Evolutionary conservation across 2,888 invertebrate species (phyloP), one percentile per base, ranked within the genome.

Genomic region (Oxyteleia sp.): DNA sequence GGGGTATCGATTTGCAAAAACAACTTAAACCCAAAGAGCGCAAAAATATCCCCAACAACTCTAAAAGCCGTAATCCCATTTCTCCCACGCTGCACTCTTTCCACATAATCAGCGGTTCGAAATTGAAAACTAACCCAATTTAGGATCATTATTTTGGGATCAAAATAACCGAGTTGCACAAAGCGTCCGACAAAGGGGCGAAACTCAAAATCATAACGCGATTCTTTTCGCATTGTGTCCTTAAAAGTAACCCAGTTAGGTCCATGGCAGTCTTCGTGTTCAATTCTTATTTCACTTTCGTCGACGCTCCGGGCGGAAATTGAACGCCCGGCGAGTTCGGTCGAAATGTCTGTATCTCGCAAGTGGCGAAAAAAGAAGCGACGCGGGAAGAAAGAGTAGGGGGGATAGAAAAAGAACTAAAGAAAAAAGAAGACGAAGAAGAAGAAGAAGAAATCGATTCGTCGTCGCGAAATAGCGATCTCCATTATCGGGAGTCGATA

Each of bases 401-500:
- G n/a, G n/a, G n/a, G n/a, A n/a, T n/a, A n/a, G n/a, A n/a, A n/a
- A n/a, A n/a, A n/a, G n/a, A n/a, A n/a, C n/a, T n/a, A n/a, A n/a
- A n/a, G n/a, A n/a, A n/a, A n/a, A 32, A 49, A 49, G 20, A 8
- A 29, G 26, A 13, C 16, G 10, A 69, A 15, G 29, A 35, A 18
- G 15, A 4, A 32, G 13, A 29, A 11, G 20, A 43, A 64, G 49
- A 45, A 29, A 76, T 66, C 53, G 63, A 72, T 72, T 59, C n/a
- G 15, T 55, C 59, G 49, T 53, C 32, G 69, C 57, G 59, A 72
- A 57, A 71, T 68, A 76, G 71, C 43, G 61, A 84, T 81, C 76
- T 75, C 80, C 38, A 84, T 81, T 81, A 78, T 81, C 69, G 81
- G 53, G 49, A 55, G 57, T 41, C 78, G 64, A 78, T 81, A 84